Evolutionary conservation across 2,888 invertebrate genomes (phyloP).

Genomic region (Pterobdella sp.): DNA sequence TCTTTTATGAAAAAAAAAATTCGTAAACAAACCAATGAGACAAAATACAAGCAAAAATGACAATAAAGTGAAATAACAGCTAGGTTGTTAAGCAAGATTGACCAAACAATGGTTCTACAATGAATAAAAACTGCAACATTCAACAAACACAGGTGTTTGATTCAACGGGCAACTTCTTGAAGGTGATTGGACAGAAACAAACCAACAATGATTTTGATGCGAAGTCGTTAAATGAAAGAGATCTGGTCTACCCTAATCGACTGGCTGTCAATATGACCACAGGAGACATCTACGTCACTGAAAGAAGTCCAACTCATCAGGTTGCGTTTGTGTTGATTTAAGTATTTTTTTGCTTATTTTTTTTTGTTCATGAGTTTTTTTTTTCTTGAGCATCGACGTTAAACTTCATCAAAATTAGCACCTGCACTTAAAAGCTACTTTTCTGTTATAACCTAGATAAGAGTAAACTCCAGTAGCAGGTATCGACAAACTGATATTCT

Average conservation of each 20-base stretch:
- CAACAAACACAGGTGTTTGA: conserved; percentile 61
- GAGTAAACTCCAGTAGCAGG: too few species aligned
- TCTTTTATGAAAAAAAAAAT: too few species aligned
- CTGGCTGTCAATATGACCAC: conserved; percentile 96
- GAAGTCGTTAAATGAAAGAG: conserved; percentile 89
- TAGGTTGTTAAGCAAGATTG: background rate
- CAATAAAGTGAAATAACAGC: too few species aligned
- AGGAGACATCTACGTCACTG: conserved; percentile 97
- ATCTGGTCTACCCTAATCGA: conserved; percentile 91
- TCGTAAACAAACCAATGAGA: too few species aligned
- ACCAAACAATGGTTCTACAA: background rate
- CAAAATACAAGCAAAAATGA: background rate
- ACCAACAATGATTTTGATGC: background rate
- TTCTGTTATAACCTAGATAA: too few species aligned
- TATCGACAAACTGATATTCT: too few species aligned
- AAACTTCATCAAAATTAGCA: too few species aligned
- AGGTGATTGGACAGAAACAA: conserved; percentile 81
- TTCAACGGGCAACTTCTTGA: conserved; percentile 96
- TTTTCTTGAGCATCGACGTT: background rate
- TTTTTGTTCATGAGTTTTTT: background rate
- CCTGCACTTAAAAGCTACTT: too few species aligned
- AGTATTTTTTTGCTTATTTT: background rate
- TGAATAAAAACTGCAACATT: background rate
- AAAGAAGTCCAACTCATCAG: conserved; percentile 91
- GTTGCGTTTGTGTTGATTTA: too few species aligned